Evolutionary conservation across 2,888 invertebrate species (phyloP).

Genomic region (Nymphalis polychloros): DNA sequence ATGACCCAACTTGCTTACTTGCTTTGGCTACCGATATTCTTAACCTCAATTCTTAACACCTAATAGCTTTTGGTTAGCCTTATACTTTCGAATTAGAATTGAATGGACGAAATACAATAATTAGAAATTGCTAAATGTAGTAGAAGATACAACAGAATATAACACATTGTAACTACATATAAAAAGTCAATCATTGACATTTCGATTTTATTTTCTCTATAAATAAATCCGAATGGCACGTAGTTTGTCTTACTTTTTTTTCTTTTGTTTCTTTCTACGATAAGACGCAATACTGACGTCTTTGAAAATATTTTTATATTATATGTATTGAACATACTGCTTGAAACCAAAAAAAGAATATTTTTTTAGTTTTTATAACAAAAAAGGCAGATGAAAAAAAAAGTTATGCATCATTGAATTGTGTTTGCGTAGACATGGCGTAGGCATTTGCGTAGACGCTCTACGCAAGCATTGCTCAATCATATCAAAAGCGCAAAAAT

Average conservation of each 20-base stretch:
- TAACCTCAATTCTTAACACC: slow-evolving; percentile 1
- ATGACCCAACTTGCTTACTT: slow-evolving; percentile 1
- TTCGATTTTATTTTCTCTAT: not conserved
- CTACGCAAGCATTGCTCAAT: not conserved
- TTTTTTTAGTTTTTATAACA: no score
- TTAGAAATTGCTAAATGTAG: no score
- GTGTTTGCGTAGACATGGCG: slow-evolving; percentile 1
- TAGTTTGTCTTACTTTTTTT: not conserved
- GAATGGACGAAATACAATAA: not conserved
- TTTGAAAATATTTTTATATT: not conserved
- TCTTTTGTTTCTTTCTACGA: not conserved
- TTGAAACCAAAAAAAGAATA: no score
- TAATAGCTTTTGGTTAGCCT: not conserved
- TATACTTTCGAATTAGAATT: not conserved
- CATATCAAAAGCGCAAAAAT: not conserved
- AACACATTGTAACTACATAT: no score
- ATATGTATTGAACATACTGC: not conserved
- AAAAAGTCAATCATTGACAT: no score
- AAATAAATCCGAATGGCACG: not conserved
- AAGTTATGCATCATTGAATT: not conserved
- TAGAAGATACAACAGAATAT: no score
- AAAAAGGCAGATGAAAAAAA: no score
- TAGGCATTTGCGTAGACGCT: slow-evolving; percentile 3
- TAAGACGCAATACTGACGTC: not conserved
- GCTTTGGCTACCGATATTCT: not conserved